These are phyloP conservation scores for Thalassoma bifasciatum DNA, from an alignment of 2,113 vertebrate species.

Conservation along the genomic window DNA sequence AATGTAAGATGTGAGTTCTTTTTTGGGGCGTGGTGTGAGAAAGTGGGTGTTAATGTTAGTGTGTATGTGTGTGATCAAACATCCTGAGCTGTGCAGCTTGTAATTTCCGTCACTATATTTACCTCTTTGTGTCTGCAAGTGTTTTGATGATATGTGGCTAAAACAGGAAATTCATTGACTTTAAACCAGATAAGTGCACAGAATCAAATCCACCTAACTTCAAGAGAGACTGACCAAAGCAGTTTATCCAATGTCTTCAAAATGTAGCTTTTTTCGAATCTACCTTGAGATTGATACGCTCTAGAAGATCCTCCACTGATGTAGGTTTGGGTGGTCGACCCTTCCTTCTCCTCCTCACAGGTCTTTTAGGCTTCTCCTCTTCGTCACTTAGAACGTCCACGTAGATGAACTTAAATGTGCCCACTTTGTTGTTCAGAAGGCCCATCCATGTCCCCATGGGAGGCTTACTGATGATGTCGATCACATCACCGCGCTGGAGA, in stretches of 20 bases:
- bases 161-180: slow-evolving; percentile 29
- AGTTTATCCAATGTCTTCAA: neutral
- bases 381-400: slow-evolving; percentile 95
- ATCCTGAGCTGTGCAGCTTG: slow-evolving; percentile 14
- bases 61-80: slow-evolving; percentile 47
- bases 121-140: slow-evolving; percentile 35
- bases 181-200: neutral
- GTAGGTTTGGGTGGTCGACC: slow-evolving; percentile 93
- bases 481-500: slow-evolving; percentile 94
- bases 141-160: slow-evolving; percentile 12
- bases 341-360: slow-evolving; percentile 89
- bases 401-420: slow-evolving; percentile 99
- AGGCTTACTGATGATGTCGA: slow-evolving; percentile 98
- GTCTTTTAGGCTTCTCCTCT: slow-evolving; percentile 94
- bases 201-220: neutral
- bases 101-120: slow-evolving; percentile 53
- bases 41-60: slow-evolving; percentile 64
- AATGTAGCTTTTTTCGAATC: neutral
- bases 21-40: slow-evolving; percentile 48
- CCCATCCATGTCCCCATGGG: slow-evolving; percentile 99
- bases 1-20: slow-evolving; percentile 56
- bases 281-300: slow-evolving; percentile 96
- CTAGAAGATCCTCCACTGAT: slow-evolving; percentile 96
- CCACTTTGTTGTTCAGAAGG: slow-evolving; percentile 97
- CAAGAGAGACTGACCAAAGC: too few species aligned